Evolutionary conservation across 2,888 invertebrate species (phyloP).

Genomic region (Thymelicus sylvestris): DNA sequence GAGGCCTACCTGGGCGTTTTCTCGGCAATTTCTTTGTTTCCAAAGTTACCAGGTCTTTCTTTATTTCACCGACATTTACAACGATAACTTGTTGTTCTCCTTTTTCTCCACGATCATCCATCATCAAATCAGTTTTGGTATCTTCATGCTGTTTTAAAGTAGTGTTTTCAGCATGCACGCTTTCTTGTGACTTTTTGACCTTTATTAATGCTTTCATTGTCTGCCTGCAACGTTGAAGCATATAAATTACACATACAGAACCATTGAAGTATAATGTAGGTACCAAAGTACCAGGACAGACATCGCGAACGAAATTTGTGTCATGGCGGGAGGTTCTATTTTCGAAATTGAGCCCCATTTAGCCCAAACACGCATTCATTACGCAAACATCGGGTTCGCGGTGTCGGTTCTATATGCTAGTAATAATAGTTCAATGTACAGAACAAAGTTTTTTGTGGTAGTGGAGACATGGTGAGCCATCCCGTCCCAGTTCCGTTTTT

Average conservation of each 20-base stretch:
- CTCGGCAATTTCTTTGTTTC: background rate
- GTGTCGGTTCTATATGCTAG: too few species aligned
- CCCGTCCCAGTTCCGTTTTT: too few species aligned
- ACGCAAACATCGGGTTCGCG: too few species aligned
- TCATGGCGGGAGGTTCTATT: too few species aligned
- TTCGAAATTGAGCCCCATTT: too few species aligned
- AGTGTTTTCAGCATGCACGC: slow-evolving; percentile 43
- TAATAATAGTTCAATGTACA: too few species aligned
- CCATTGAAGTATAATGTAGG: too few species aligned
- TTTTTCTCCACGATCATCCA: background rate
- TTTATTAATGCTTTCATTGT: slow-evolving; percentile 53
- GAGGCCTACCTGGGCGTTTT: slow-evolving; percentile 31
- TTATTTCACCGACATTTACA: slow-evolving; percentile 1
- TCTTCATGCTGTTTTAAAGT: slow-evolving; percentile 27
- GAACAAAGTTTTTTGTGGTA: too few species aligned
- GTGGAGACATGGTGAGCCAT: too few species aligned
- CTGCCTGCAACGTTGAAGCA: slow-evolving; percentile 51
- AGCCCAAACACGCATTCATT: too few species aligned
- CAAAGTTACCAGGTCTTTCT: background rate
- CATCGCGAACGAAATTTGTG: too few species aligned
- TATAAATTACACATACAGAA: background rate
- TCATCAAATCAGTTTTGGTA: slow-evolving; percentile 14
- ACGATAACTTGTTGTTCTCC: background rate
- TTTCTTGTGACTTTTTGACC: slow-evolving; percentile 39
- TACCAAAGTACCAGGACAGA: too few species aligned